phyloP scores from a whole-genome alignment of 1,140 invertebrate genomes.

The Macrobrachium rosenbergii region DNA sequence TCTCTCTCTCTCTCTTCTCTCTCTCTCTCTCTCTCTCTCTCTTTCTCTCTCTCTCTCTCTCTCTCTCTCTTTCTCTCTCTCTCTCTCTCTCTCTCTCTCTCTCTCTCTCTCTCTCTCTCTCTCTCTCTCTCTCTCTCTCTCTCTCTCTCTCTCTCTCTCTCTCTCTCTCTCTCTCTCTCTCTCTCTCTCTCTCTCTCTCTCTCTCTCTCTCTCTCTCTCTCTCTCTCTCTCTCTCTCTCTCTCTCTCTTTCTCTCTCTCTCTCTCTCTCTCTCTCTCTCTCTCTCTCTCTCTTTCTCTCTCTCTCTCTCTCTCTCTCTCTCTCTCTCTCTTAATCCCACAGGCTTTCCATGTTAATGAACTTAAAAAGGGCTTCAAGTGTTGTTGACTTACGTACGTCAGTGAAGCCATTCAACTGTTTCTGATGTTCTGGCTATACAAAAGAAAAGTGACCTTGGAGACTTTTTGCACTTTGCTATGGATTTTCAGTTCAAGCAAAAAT shows the following conservation, averaged over 20 bases:
- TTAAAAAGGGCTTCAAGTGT: too few species aligned
- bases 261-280: slow-evolving; percentile 20
- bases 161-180: background rate
- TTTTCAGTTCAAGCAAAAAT: too few species aligned
- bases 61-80: background rate
- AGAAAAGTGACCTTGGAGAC: too few species aligned
- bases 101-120: slow-evolving; percentile 12
- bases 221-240: background rate
- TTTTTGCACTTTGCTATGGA: too few species aligned
- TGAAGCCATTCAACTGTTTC: too few species aligned
- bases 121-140: background rate
- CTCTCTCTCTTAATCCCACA: background rate
- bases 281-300: background rate
- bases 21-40: background rate
- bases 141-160: background rate
- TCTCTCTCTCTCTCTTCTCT: background rate
- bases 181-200: background rate
- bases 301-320: background rate
- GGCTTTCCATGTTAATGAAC: background rate
- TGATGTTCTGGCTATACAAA: too few species aligned
- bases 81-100: background rate
- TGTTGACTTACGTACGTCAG: too few species aligned
- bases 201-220: slow-evolving; percentile 8
- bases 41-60: slow-evolving; percentile 1
- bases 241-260: background rate